Percentiles rank a stretch among this genome's conserved stretches.
Conservation (phyloP, 2,113 vertebrate species). For the Takifugu bimaculatus region DNA sequence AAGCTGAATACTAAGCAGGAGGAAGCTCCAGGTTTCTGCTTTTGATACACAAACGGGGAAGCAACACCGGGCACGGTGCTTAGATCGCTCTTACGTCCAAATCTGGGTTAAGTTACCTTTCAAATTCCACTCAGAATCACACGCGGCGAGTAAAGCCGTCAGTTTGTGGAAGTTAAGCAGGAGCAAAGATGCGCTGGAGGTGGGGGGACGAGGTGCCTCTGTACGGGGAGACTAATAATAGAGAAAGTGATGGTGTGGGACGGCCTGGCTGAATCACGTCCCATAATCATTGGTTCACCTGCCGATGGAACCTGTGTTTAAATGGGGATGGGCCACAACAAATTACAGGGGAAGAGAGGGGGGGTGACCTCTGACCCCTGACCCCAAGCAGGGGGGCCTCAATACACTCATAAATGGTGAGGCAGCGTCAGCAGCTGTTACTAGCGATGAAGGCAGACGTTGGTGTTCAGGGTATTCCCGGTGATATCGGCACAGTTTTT, state of each 20-base stretch:
- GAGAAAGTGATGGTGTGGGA: constrained; percentile 63
- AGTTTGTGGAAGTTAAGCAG: constrained; percentile 53
- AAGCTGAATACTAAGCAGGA: constrained; percentile 65
- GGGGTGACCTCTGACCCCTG: constrained; percentile 2
- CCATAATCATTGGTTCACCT: constrained; percentile 76
- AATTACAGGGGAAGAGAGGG: constrained; percentile 57
- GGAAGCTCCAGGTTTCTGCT: constrained; percentile 40
- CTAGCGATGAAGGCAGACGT: neutral
- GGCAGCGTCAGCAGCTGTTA: too few species aligned
- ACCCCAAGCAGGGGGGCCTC: constrained; percentile 21
- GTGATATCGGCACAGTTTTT: too few species aligned
- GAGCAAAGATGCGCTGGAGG: constrained; percentile 58
- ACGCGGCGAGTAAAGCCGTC: constrained; percentile 53
- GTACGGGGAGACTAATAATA: constrained; percentile 55
- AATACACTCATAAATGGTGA: too few species aligned
- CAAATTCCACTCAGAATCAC: constrained; percentile 52
- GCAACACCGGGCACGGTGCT: constrained; percentile 21
- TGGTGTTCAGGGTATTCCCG: too few species aligned
- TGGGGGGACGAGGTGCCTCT: constrained; percentile 64
- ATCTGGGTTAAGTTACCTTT: constrained; percentile 61
- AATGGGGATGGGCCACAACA: constrained; percentile 55
- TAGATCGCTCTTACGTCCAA: constrained; percentile 53
- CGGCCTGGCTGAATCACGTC: constrained; percentile 67
- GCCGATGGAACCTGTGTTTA: constrained; percentile 54
- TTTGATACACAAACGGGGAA: constrained; percentile 52